phyloP scores from a whole-genome alignment of 1,140 invertebrate species.

The Orius insidiosus region DNA sequence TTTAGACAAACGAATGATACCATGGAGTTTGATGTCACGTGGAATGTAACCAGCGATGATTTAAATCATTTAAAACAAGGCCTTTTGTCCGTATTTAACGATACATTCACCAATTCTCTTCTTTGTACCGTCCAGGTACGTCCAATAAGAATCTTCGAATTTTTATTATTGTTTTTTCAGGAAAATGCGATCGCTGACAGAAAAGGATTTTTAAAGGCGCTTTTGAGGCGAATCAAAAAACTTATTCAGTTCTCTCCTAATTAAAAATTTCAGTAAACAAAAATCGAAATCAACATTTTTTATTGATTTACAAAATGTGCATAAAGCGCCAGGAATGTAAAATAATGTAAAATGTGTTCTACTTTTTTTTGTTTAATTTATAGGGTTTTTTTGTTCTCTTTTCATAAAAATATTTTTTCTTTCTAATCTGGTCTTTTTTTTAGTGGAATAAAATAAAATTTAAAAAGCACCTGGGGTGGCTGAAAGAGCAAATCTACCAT shows the following conservation, averaged over 20 bases:
- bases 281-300: too few relatives aligned
- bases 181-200: conserved; percentile 40
- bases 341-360: too few relatives aligned
- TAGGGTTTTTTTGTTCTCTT: too few relatives aligned
- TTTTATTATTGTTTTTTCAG: conserved; percentile 21
- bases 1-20: background rate
- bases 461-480: too few relatives aligned
- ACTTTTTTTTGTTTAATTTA: too few relatives aligned
- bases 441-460: too few relatives aligned
- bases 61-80: conserved; percentile 46
- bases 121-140: conserved; percentile 50
- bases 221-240: conserved; percentile 58
- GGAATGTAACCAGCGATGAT: conserved; percentile 38
- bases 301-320: too few relatives aligned
- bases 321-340: too few relatives aligned
- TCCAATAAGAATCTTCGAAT: background rate
- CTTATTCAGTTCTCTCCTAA: conserved; percentile 55
- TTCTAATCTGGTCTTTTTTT: too few relatives aligned
- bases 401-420: too few relatives aligned
- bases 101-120: conserved; percentile 60
- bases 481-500: too few relatives aligned
- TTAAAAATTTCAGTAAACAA: background rate
- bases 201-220: conserved; percentile 49
- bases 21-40: conserved; percentile 27
- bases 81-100: conserved; percentile 49